Percentiles rank a stretch among this genome's conserved stretches.
Evolutionary conservation across 2,888 invertebrate genomes (phyloP).

Genomic region (Himalopsyche kuldschensis): DNA sequence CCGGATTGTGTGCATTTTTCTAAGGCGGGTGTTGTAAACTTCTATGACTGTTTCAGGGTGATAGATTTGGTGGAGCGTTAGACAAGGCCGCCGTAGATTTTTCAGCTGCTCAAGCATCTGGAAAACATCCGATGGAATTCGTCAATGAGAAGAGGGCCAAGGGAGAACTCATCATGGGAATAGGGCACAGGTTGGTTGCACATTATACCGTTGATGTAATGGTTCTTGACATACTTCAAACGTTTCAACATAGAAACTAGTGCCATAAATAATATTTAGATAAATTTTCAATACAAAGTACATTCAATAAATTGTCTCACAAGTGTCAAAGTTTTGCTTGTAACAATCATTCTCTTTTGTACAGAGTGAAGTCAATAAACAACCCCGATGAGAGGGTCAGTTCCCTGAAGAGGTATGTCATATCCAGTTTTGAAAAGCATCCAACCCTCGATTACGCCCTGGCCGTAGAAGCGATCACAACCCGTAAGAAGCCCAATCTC

Average conservation of each 20-base stretch:
- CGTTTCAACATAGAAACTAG: too few relatives aligned
- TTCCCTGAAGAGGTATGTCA: constrained; percentile 93
- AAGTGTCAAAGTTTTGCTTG: too few relatives aligned
- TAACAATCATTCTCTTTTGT: too few relatives aligned
- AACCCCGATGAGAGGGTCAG: constrained; percentile 99
- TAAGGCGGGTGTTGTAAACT: too few relatives aligned
- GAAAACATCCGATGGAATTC: constrained; percentile 95
- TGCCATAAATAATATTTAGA: neutral
- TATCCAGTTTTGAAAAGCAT: constrained; percentile 89
- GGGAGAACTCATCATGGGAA: constrained; percentile 98
- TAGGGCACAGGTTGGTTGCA: constrained; percentile 76
- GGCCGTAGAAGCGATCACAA: constrained; percentile 98
- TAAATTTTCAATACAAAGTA: too few relatives aligned
- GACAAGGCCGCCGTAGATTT: constrained; percentile 98
- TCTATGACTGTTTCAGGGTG: constrained; percentile 68
- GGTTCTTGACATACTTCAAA: too few relatives aligned
- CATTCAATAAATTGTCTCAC: too few relatives aligned
- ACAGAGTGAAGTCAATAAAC: constrained; percentile 83
- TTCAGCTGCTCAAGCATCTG: constrained; percentile 93
- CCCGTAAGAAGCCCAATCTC: constrained; percentile 99
- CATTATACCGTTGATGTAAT: neutral
- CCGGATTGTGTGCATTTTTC: too few relatives aligned
- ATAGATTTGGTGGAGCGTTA: constrained; percentile 96
- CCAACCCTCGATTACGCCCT: constrained; percentile 95
- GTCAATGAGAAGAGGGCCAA: constrained; percentile 97